Percentiles rank a stretch among this genome's conserved stretches.
Evolutionary conservation across 2,797 vertebrate genomes (phyloP).

Genomic region (Gallinago solitaria): DNA sequence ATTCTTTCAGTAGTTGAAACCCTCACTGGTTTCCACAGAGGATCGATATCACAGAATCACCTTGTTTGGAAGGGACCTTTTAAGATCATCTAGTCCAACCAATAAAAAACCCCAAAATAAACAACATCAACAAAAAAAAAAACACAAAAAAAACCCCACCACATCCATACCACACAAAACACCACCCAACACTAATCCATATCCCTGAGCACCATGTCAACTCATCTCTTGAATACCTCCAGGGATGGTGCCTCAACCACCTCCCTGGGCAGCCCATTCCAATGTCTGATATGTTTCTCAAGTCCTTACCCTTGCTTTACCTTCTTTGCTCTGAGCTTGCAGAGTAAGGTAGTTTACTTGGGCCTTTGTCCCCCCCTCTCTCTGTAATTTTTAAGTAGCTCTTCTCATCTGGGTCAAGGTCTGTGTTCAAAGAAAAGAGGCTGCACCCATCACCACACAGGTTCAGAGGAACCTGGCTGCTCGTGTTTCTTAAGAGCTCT

Average conservation of each 20-base stretch:
- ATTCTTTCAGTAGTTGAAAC: neutral
- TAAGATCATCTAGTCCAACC: no score
- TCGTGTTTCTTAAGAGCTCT: neutral
- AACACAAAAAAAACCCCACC: no score
- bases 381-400: neutral
- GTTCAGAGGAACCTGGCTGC: neutral
- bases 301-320: neutral
- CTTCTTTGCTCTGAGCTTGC: neutral
- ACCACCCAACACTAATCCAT: no score
- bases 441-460: rapidly evolving
- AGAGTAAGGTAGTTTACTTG: neutral
- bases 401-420: neutral
- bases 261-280: no score
- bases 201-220: no score
- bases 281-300: neutral
- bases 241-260: no score
- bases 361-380: neutral
- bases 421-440: neutral
- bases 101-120: no score
- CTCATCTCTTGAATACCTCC: no score
- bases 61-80: no score
- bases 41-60: neutral
- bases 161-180: no score
- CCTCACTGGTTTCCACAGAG: neutral
- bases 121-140: no score